Evolutionary conservation across 1,140 invertebrate genomes (phyloP).

Genomic region (Drosophila tani): DNA sequence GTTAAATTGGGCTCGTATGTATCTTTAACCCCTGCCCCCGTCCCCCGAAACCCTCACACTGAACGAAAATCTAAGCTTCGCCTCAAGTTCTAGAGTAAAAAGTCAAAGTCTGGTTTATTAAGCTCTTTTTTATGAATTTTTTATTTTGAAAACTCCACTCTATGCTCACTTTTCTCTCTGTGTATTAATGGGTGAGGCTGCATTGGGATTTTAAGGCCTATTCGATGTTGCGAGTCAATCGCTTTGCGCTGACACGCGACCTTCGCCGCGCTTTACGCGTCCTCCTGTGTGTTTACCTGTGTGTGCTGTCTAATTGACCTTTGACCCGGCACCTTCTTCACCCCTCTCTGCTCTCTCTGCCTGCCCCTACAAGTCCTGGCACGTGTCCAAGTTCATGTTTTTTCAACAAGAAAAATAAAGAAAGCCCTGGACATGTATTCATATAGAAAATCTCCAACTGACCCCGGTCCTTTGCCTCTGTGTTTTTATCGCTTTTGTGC

Average conservation of each 20-base stretch:
- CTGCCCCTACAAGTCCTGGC: neutral
- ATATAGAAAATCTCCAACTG: slow-evolving; percentile 11
- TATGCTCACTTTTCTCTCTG: neutral
- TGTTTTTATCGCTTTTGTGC: slow-evolving; percentile 59
- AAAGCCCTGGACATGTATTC: neutral
- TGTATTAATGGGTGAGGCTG: neutral
- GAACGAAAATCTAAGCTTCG: neutral
- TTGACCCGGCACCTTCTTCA: slow-evolving; percentile 33
- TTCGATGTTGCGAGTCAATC: slow-evolving; percentile 20
- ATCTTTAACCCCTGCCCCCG: slow-evolving; percentile 5
- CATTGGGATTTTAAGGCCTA: slow-evolving; percentile 12
- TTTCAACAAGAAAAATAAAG: no score
- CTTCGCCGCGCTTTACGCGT: neutral
- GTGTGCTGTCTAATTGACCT: slow-evolving; percentile 36
- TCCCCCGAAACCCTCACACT: neutral
- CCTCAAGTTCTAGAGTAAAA: neutral
- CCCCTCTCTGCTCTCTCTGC: neutral
- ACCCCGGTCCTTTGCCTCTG: slow-evolving; percentile 1
- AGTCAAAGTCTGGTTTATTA: neutral
- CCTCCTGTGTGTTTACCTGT: slow-evolving; percentile 9
- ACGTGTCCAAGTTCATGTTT: slow-evolving; percentile 4
- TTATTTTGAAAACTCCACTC: neutral
- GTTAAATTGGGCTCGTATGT: slow-evolving; percentile 56
- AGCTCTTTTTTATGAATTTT: neutral
- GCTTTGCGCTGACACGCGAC: slow-evolving; percentile 30